These are phyloP conservation scores for Toxotes lorentzi DNA, from an alignment of 2,797 vertebrate species.

Conservation along the genomic window DNA sequence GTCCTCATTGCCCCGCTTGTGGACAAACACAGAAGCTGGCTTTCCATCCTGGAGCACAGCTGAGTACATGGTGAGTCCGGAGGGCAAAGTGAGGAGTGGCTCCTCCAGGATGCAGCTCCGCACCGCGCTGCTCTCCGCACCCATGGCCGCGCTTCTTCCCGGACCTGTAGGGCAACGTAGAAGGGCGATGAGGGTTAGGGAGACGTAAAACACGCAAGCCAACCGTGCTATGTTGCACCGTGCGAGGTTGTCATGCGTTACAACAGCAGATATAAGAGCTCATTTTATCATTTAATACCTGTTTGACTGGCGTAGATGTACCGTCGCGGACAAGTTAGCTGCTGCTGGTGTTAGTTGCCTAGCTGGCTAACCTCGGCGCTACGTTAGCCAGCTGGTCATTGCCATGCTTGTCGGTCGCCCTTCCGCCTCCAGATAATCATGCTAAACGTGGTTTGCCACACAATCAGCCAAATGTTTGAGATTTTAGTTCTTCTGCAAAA, in stretches of 20 bases:
- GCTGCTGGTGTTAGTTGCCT: conserved; percentile 24
- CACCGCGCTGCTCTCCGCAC: conserved; percentile 93
- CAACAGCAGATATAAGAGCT: not conserved
- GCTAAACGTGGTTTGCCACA: not conserved
- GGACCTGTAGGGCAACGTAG: conserved; percentile 30
- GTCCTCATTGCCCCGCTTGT: conserved; percentile 92
- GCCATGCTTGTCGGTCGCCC: conserved; percentile 39
- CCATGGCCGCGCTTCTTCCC: conserved; percentile 83
- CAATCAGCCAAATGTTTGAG: not conserved
- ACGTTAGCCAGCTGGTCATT: conserved; percentile 76
- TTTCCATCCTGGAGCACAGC: conserved; percentile 91
- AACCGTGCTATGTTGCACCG: not conserved
- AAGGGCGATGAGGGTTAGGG: not conserved
- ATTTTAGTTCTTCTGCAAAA: not conserved
- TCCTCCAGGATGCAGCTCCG: conserved; percentile 88
- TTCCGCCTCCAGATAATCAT: conserved; percentile 36
- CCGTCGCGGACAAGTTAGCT: conserved; percentile 52
- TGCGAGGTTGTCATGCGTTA: not conserved
- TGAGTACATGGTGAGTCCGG: conserved; percentile 88
- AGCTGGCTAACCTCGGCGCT: conserved; percentile 65
- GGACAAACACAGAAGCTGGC: conserved; percentile 93
- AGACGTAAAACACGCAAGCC: not conserved
- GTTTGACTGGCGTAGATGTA: conserved; percentile 1
- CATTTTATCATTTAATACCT: conserved; percentile 37
- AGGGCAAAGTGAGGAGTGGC: conserved; percentile 86